Conservation (phyloP, 1,140 invertebrate genomes). For the Bombus affinis region DNA sequence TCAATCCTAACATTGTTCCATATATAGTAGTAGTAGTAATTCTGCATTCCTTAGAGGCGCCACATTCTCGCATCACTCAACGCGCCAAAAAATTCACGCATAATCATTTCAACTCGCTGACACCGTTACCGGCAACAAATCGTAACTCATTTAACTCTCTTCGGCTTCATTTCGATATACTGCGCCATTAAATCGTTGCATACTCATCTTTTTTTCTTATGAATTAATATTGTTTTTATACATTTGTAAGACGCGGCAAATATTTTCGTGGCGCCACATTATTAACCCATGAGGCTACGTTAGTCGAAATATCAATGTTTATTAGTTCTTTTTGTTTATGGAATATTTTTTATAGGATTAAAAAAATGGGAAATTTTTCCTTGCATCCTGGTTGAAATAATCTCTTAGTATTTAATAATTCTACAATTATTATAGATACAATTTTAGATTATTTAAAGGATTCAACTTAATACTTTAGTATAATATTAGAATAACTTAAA, state of each 20-base stretch:
- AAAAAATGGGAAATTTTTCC: background rate
- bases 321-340: background rate
- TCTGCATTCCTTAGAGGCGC: constrained; percentile 38
- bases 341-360: background rate
- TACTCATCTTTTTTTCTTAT: background rate
- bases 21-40: background rate
- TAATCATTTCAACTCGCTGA: background rate
- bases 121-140: constrained; percentile 10
- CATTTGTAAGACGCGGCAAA: background rate
- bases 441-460: background rate
- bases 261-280: background rate
- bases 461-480: background rate
- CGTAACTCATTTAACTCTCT: constrained; percentile 1
- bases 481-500: background rate
- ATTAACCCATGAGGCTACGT: background rate
- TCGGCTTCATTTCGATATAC: background rate
- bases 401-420: background rate
- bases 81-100: constrained; percentile 10
- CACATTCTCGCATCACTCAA: background rate
- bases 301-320: constrained; percentile 1
- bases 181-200: background rate
- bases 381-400: background rate
- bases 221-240: background rate
- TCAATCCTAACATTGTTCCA: constrained; percentile 52
- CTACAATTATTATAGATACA: background rate